Conservation (phyloP, 2,797 vertebrate genomes). For the Acrocephalus scirpaceus region DNA sequence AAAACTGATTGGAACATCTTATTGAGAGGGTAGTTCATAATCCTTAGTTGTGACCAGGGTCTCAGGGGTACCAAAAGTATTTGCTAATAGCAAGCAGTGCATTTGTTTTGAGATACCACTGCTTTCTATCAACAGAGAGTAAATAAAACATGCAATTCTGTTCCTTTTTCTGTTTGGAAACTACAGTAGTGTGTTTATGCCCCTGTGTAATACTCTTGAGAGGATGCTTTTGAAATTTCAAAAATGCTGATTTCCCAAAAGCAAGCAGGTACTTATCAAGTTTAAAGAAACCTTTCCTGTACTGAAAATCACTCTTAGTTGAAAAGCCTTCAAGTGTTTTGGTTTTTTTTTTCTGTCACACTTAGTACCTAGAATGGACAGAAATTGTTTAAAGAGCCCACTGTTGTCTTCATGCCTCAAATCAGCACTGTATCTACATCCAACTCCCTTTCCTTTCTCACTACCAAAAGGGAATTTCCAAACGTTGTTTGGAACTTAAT, state of each 20-base stretch:
- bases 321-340: neutral
- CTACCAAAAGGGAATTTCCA: neutral
- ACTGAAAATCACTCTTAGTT: neutral
- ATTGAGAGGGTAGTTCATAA: neutral
- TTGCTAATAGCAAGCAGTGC: neutral
- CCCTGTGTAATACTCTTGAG: neutral
- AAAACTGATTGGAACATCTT: neutral
- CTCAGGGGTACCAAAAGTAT: neutral
- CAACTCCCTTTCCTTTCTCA: neutral
- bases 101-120: neutral
- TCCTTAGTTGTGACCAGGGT: neutral
- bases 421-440: neutral
- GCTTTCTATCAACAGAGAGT: neutral
- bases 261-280: neutral
- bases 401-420: neutral
- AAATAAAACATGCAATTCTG: neutral
- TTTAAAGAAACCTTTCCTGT: neutral
- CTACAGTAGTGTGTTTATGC: neutral
- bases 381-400: neutral
- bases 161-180: neutral
- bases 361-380: neutral
- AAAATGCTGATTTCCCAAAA: neutral
- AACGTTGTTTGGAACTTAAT: fast-evolving
- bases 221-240: neutral
- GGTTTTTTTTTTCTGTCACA: neutral